These are phyloP conservation scores for Nebria ingens DNA, from an alignment of 1,140 invertebrate genomes.

Conservation along the genomic window DNA sequence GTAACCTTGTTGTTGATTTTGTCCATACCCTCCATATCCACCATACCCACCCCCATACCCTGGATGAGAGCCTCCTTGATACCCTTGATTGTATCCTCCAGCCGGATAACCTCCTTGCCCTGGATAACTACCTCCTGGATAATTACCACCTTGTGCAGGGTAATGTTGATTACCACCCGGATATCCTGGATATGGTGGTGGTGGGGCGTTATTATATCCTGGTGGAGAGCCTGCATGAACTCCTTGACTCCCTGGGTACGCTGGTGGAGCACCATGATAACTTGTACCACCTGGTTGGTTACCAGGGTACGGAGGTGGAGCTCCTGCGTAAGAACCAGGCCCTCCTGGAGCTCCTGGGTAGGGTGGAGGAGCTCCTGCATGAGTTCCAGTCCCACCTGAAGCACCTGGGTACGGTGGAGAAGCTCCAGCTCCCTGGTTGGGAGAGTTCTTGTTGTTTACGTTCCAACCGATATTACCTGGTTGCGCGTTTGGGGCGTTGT, in stretches of 20 bases:
- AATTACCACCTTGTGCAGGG: neutral
- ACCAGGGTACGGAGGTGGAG: neutral
- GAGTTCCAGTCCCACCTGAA: neutral
- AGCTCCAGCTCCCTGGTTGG: neutral
- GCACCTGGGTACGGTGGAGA: neutral
- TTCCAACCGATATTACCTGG: conserved; percentile 5
- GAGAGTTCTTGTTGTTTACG: neutral
- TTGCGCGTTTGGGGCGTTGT: neutral
- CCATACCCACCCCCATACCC: neutral
- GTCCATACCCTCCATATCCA: neutral
- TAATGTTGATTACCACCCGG: neutral
- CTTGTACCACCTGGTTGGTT: neutral
- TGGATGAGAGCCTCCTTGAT: neutral
- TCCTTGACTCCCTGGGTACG: neutral
- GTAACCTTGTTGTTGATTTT: neutral
- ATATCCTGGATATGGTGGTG: neutral
- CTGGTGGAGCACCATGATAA: neutral
- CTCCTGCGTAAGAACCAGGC: neutral
- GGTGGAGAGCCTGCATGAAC: too few relatives aligned
- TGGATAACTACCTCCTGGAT: neutral
- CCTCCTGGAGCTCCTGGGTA: neutral
- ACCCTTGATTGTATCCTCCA: neutral
- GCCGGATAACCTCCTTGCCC: neutral
- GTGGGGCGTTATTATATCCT: neutral
- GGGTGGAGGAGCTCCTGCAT: too few relatives aligned